Evolutionary conservation across 2,797 vertebrate genomes (phyloP), one percentile per base, ranked within the genome.

Genomic region (Falco cherrug): DNA sequence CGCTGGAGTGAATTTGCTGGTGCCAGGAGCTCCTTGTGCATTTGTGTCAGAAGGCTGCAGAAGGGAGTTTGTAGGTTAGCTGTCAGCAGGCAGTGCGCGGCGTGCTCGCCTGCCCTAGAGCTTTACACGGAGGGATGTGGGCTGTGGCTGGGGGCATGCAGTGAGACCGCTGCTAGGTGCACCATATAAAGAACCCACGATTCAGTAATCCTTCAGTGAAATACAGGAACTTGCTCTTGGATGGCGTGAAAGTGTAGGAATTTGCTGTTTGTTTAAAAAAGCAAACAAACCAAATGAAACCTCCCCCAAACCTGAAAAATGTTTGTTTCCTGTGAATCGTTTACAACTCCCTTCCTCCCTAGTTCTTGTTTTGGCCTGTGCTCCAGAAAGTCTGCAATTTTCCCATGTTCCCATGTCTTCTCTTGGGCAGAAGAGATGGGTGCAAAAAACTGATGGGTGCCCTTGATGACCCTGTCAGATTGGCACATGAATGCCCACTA

Each of bases 151-250:
- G n/a, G 2, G 47, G 35, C 11, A 16, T 74, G 15, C 14, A 11
- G n/a, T 8, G 25, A 31, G 29, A 13, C 14, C 35, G 53, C 35
- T 63, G 41, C 31, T 37, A 51, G 29, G 20, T 3, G 1, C 14
- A 18, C 18, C 7, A 7, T 1, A 16, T 5, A 3, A 82, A 85
- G n/a, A 78, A 21, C 5, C 24, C 18, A 29, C 0, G 0, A 16
- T n/a, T 88, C 64, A 13, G 18, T 28, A 63, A 31, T 28, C 13
- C 43, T 33, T 39, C 37, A 53, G 18, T 15, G 10, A 59, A 75
- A 31, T 43, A 35, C 4, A 25, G 28, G 13, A 45, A 37, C 18
- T 45, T 8, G 4, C 41, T 50, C 15, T 3, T 2, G 21, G n/a
- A 4, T 60, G n/a, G 3, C 11, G 8, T 6, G 9, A 20, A 67